These are phyloP conservation scores for Argya squamiceps DNA, from an alignment of 2,797 vertebrate species.

Conservation along the genomic window DNA sequence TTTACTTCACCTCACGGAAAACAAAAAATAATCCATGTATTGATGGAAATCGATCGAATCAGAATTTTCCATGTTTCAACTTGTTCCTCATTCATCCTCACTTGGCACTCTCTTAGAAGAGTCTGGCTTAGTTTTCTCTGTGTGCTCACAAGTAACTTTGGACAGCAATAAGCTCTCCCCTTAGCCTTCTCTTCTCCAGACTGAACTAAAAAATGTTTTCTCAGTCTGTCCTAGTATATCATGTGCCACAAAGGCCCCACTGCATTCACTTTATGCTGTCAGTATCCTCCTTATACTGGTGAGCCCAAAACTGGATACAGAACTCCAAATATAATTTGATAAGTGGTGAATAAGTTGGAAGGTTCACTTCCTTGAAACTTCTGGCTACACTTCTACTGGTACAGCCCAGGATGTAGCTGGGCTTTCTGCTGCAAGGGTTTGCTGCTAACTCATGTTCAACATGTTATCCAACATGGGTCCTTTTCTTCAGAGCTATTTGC, in stretches of 20 bases:
- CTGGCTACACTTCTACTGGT: background rate
- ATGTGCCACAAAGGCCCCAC: background rate
- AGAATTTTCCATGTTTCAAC: background rate
- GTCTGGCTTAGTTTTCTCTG: background rate
- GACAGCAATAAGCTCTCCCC: background rate
- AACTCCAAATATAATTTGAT: background rate
- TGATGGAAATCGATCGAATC: background rate
- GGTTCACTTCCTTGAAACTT: background rate
- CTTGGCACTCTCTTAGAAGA: background rate
- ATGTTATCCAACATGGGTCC: accelerated
- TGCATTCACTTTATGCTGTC: background rate
- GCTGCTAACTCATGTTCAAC: background rate
- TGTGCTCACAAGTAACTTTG: background rate
- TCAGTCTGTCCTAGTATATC: background rate
- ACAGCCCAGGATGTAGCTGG: background rate
- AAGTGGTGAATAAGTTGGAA: background rate
- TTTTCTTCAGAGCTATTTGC: background rate
- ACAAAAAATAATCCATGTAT: background rate
- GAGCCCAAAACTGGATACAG: background rate
- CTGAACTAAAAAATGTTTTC: background rate
- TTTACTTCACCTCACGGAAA: background rate
- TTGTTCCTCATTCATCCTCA: background rate
- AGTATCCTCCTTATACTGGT: background rate
- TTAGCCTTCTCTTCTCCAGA: background rate
- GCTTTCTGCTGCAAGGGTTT: background rate